Percentiles rank a stretch among this genome's conserved stretches.
These are phyloP conservation scores for Gobio gobio DNA, from an alignment of 2,113 vertebrate species.

Conservation along the genomic window DNA sequence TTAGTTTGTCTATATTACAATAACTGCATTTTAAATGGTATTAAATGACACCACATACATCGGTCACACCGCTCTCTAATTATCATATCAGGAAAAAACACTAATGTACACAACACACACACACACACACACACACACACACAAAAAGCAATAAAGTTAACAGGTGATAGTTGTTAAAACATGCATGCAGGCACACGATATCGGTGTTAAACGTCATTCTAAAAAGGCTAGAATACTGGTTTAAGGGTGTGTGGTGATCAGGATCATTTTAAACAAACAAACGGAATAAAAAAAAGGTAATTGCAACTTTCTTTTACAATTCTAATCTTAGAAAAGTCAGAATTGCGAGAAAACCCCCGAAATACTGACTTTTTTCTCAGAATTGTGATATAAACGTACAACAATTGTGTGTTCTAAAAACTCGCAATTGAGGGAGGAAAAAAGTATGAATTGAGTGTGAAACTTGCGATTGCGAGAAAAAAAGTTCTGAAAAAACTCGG, in stretches of 20 bases:
- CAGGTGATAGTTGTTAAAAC: slow-evolving; percentile 46
- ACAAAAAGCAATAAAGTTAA: slow-evolving; percentile 46
- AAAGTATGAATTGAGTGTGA: too few species aligned
- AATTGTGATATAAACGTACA: too few species aligned
- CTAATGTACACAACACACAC: slow-evolving; percentile 27
- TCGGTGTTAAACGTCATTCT: slow-evolving; percentile 56
- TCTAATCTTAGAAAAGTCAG: not conserved
- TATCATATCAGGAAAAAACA: slow-evolving; percentile 28
- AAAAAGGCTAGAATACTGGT: slow-evolving; percentile 57
- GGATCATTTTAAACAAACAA: not conserved
- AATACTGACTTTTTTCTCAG: too few species aligned
- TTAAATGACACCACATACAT: not conserved
- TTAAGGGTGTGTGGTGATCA: not conserved
- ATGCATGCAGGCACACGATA: slow-evolving; percentile 70
- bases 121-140: too few species aligned
- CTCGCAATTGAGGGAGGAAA: too few species aligned
- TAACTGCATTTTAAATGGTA: not conserved
- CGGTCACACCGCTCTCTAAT: not conserved
- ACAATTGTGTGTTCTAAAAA: too few species aligned
- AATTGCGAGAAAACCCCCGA: too few species aligned
- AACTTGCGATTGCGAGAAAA: too few species aligned
- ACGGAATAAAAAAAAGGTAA: not conserved
- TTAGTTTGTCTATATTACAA: not conserved
- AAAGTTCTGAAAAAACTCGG: too few species aligned
- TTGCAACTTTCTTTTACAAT: not conserved